A percentile compares a stretch with the other conserved stretches of the same genome.
phyloP scores from a whole-genome alignment of 2,888 invertebrate species.

The Gryllus longicercus region DNA sequence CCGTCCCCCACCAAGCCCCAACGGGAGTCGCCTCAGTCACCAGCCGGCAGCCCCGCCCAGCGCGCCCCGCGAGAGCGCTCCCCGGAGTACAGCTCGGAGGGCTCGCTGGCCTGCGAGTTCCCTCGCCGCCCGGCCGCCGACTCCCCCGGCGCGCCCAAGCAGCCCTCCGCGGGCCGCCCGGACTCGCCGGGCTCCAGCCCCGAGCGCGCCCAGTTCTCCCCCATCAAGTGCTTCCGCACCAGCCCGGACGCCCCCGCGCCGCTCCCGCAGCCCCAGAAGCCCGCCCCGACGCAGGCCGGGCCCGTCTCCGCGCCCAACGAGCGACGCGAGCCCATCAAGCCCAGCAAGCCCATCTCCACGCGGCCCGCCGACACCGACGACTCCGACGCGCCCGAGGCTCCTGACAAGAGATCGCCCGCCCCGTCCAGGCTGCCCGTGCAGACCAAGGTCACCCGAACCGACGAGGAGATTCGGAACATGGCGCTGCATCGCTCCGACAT shows the following conservation, averaged over 20 bases:
- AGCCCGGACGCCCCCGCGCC: constrained; percentile 36
- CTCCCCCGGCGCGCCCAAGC: background rate
- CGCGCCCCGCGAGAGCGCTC: constrained; percentile 40
- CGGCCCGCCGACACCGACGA: background rate
- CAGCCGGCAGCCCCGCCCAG: background rate
- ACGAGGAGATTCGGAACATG: background rate
- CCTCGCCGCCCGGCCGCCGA: constrained; percentile 29
- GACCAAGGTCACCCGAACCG: background rate
- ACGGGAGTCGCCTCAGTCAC: background rate
- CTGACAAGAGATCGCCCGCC: background rate
- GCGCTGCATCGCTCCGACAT: background rate
- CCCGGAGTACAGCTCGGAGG: constrained; percentile 44
- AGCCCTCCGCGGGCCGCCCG: background rate
- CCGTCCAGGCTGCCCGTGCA: background rate
- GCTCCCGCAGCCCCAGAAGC: constrained; percentile 20
- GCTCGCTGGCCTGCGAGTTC: constrained; percentile 42
- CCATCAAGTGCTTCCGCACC: constrained; percentile 40
- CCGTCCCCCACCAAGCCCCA: background rate
- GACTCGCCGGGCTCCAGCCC: constrained; percentile 40
- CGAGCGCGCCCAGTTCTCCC: constrained; percentile 41
- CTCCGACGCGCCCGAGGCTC: background rate
- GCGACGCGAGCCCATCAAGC: constrained; percentile 33
- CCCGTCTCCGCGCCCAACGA: background rate
- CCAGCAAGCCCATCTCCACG: constrained; percentile 32
- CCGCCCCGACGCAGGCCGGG: background rate